A percentile compares a stretch with the other conserved stretches of the same genome.
These are phyloP conservation scores for Galagoides demidoff DNA, from an alignment of 2,797 vertebrate species.

Conservation along the genomic window DNA sequence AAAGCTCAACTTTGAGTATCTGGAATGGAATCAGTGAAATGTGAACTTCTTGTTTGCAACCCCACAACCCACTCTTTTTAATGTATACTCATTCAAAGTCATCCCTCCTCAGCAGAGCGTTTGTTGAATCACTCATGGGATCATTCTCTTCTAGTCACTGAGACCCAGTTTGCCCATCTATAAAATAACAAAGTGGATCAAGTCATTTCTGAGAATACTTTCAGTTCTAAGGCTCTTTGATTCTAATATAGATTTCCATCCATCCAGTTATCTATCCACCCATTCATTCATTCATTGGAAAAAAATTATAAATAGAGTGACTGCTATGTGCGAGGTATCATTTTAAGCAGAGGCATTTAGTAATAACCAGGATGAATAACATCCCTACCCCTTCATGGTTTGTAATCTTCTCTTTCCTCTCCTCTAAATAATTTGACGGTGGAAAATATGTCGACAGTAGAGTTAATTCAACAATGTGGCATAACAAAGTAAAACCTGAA, in stretches of 20 bases:
- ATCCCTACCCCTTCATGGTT: background rate
- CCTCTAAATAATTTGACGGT: background rate
- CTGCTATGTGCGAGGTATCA: background rate
- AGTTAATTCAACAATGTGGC: background rate
- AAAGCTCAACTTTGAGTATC: conserved; percentile 6
- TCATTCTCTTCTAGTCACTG: background rate
- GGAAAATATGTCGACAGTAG: background rate
- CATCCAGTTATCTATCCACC: background rate
- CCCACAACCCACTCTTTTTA: background rate
- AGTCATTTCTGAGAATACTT: background rate
- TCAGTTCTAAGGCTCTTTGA: background rate
- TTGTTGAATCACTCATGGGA: background rate
- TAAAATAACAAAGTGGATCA: background rate
- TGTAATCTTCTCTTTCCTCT: background rate
- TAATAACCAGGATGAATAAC: background rate
- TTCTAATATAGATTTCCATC: background rate
- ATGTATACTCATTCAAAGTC: background rate
- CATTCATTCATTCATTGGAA: background rate
- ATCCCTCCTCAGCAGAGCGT: background rate
- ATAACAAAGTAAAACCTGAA: background rate
- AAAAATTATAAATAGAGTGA: background rate
- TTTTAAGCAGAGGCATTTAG: background rate
- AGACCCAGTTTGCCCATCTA: background rate
- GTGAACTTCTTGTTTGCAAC: background rate
- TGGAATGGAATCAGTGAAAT: conserved; percentile 1